These are phyloP conservation scores for Catharus ustulatus DNA, from an alignment of 2,797 vertebrate genomes.

Conservation along the genomic window DNA sequence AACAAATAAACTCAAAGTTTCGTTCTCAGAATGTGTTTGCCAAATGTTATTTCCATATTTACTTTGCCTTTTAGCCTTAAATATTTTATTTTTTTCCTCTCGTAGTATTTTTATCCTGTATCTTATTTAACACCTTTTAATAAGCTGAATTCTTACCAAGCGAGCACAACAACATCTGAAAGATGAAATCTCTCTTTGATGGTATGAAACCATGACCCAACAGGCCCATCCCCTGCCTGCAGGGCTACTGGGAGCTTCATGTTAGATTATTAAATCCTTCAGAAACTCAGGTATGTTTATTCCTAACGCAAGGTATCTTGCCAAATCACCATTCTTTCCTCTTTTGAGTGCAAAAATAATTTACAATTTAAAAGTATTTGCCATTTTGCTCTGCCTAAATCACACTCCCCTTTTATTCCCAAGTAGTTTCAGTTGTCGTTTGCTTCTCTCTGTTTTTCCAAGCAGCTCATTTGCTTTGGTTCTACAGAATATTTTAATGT, in stretches of 20 bases:
- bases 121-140: constrained; percentile 65
- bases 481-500: background rate
- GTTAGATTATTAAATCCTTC: constrained; percentile 57
- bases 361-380: constrained; percentile 47
- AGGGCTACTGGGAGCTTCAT: constrained; percentile 50
- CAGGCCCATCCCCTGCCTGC: constrained; percentile 63
- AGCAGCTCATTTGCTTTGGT: constrained; percentile 15
- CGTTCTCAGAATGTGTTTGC: constrained; percentile 5
- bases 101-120: constrained; percentile 55
- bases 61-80: constrained; percentile 35
- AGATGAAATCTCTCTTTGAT: constrained; percentile 68
- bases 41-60: constrained; percentile 50
- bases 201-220: constrained; percentile 67
- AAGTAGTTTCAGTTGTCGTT: constrained; percentile 1
- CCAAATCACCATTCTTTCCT: constrained; percentile 24
- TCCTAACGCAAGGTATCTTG: background rate
- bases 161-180: constrained; percentile 61
- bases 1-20: background rate
- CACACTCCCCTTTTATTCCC: background rate
- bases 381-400: background rate
- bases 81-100: background rate
- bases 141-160: constrained; percentile 64
- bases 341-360: constrained; percentile 33
- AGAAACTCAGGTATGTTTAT: constrained; percentile 53
- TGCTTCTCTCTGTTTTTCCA: constrained; percentile 1